These are phyloP conservation scores for Rotaria magnacalcarata DNA, from an alignment of 2,888 invertebrate species.

Conservation along the genomic window DNA sequence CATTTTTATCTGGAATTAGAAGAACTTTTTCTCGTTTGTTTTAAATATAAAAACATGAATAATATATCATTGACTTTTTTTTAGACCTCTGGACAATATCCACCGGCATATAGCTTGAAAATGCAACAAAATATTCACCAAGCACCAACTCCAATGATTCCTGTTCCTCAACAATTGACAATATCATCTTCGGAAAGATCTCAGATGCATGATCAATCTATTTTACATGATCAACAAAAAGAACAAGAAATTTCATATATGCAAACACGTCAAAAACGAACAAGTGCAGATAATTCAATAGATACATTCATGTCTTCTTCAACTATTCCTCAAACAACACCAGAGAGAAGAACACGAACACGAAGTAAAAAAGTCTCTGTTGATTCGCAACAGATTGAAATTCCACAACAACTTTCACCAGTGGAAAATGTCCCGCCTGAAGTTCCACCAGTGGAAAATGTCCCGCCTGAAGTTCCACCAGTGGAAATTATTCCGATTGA, in stretches of 20 bases:
- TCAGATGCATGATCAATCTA: not conserved
- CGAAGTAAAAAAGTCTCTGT: not conserved
- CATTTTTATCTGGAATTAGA: no score
- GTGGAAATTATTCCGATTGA: not conserved
- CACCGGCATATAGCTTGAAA: not conserved
- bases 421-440: not conserved
- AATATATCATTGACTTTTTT: not conserved
- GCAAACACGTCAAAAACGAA: not conserved
- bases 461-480: not conserved
- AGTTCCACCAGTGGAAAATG: no score
- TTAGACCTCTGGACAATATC: not conserved
- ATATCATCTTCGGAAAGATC: not conserved
- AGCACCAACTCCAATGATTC: not conserved
- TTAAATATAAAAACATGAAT: no score
- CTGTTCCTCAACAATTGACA: slow-evolving; percentile 12
- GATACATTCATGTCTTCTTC: not conserved
- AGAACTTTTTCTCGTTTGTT: no score
- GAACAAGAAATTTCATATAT: not conserved
- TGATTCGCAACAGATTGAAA: not conserved
- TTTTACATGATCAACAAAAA: not conserved
- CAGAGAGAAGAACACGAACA: not conserved
- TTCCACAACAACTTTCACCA: not conserved
- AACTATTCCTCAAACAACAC: not conserved
- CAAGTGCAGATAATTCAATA: not conserved
- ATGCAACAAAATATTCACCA: not conserved